Base-by-base conservation (phyloP, 2,113 vertebrate species). In the Onychostoma macrolepis region DNA sequence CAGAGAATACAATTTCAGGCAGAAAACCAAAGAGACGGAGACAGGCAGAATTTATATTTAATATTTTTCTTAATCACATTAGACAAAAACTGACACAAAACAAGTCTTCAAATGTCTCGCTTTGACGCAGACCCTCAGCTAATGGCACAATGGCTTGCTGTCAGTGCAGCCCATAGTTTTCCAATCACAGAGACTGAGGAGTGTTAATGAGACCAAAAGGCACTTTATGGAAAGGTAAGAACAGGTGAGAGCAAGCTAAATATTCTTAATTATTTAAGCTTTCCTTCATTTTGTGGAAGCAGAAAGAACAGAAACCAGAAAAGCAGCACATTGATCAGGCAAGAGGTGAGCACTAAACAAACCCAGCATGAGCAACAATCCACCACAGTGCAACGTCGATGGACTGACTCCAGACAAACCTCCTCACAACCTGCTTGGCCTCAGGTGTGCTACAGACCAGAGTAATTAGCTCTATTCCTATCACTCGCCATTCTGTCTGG, bases 361-460 rank as follows among this genome's bases (percentile, higher is more conserved):
- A 85, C 80, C 71, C 89, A 88, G 89, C 87, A 11, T 84, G 90
- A 91, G 71, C 45, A 85, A 77, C 76, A 63, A 77, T 71, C 26
- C 56, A 11, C 21, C 41, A 48, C 80, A 67, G 82, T 7, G 69
- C n/a, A 69, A 63, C 76, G 80, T 87, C 38, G 80, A 88, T 67
- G 69, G 82, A 38, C 56, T 78, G 67, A 82, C 58, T 58, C 74
- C 77, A 82, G 83, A 79, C 85, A 81, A 86, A 88, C 80, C 80
- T 83, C 13, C 41, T 85, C 61, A 67, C 63, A 69, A 45, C 67
- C 69, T 45, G 58, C 81, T 65, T 12, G n/a, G 81, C 43, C 87
- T 80, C 28, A 83, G 67, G 80, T 33, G 61, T 80, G 21, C 63
- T 53, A n/a, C 65, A 33, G 74, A 65, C 67, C 38, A 75, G 50